Evolutionary conservation across 2,797 vertebrate species (phyloP).

Genomic region (Darevskia nairensis): DNA sequence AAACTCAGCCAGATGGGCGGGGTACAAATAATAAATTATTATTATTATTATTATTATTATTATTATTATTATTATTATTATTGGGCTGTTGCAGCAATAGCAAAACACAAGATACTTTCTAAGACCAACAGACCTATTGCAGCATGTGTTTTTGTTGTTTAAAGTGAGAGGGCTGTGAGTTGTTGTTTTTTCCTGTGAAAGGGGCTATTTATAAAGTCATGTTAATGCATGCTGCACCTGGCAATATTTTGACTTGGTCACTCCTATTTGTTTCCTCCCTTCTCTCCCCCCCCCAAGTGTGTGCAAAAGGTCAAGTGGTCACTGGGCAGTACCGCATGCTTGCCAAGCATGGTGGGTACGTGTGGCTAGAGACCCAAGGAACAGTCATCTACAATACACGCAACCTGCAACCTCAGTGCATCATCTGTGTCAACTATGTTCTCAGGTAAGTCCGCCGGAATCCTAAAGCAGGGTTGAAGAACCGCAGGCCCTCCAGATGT

Average conservation of each 20-base stretch:
- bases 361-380: conserved; percentile 96
- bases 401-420: conserved; percentile 97
- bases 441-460: conserved; percentile 84
- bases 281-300: conserved; percentile 82
- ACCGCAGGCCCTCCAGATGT: not conserved
- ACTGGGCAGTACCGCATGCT: conserved; percentile 95
- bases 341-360: conserved; percentile 93
- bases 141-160: not conserved
- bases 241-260: not conserved
- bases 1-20: no score
- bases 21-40: no score
- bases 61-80: no score
- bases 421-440: conserved; percentile 96
- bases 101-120: not conserved
- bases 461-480: not conserved
- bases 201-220: not conserved
- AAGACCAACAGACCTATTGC: not conserved
- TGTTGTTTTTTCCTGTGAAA: not conserved
- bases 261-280: conserved; percentile 17
- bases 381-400: conserved; percentile 97
- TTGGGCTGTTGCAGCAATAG: not conserved
- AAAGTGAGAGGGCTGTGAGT: not conserved
- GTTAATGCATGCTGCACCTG: not conserved
- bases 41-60: no score
- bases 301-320: conserved; percentile 94